A percentile compares a stretch with the other conserved stretches of the same genome.
Conservation (phyloP, 2,113 vertebrate species). For the Leptobrachium ailaonicum region DNA sequence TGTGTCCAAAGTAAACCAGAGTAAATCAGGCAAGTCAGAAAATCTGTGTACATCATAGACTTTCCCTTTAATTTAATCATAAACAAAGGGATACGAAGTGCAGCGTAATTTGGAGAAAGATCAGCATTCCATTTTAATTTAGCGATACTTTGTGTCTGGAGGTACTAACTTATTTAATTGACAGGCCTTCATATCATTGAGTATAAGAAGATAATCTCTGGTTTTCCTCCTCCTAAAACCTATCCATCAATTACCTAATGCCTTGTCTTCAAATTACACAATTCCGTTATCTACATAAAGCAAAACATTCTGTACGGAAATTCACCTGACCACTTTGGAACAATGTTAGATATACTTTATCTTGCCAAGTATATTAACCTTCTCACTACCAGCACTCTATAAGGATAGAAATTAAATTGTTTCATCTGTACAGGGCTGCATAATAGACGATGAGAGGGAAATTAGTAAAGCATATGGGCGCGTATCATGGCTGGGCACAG, state of each 20-base stretch:
- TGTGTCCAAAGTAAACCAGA: too few relatives aligned
- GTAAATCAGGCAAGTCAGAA: too few relatives aligned
- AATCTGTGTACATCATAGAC: too few relatives aligned
- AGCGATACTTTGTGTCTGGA: slow-evolving; percentile 35
- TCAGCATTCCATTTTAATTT: slow-evolving; percentile 47
- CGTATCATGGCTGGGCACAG: too few relatives aligned
- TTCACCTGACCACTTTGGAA: too few relatives aligned
- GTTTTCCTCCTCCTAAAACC: not conserved
- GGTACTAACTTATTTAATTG: slow-evolving; percentile 30
- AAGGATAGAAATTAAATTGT: too few relatives aligned
- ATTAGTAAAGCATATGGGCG: too few relatives aligned
- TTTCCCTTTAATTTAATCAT: not conserved
- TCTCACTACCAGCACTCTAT: too few relatives aligned
- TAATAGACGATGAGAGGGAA: too few relatives aligned
- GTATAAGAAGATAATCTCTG: slow-evolving; percentile 23
- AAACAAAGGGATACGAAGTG: not conserved
- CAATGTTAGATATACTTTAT: too few relatives aligned
- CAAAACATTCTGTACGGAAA: slow-evolving; percentile 6
- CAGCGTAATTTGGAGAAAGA: not conserved
- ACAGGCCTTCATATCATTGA: slow-evolving; percentile 17
- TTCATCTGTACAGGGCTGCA: too few relatives aligned
- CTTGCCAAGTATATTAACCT: too few relatives aligned
- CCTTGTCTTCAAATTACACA: slow-evolving; percentile 4
- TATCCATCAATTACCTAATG: slow-evolving; percentile 19
- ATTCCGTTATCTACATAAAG: slow-evolving; percentile 1